phyloP scores from a whole-genome alignment of 2,888 invertebrate species.

The Metalampra italica region DNA sequence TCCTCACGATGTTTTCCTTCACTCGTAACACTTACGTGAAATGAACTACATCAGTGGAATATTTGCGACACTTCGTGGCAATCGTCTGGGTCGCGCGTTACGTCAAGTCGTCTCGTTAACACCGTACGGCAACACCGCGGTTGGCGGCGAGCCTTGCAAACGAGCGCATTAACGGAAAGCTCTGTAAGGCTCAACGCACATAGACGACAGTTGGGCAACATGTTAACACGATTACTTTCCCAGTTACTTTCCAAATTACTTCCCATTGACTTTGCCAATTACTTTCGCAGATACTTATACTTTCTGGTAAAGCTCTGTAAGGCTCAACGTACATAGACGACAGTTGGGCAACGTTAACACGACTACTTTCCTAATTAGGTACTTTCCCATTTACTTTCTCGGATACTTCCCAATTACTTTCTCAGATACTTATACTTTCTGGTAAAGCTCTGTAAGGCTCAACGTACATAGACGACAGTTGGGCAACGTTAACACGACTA shows the following conservation, averaged over 20 bases:
- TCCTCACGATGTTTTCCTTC: too few species aligned
- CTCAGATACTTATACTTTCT: too few species aligned
- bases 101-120: conserved; percentile 16
- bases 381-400: too few species aligned
- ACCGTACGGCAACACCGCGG: conserved; percentile 17
- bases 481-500: too few species aligned
- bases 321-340: neutral
- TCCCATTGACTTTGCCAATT: too few species aligned
- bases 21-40: neutral
- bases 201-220: neutral
- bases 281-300: too few species aligned
- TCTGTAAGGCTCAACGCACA: neutral
- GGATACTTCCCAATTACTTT: too few species aligned
- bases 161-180: conserved; percentile 23
- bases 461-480: neutral
- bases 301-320: neutral
- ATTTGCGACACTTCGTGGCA: neutral
- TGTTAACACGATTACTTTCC: too few species aligned
- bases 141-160: conserved; percentile 24
- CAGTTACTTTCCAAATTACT: too few species aligned
- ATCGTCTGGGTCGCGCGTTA: conserved; percentile 1
- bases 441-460: neutral
- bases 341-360: too few species aligned
- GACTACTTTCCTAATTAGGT: too few species aligned
- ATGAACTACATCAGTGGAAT: neutral